phyloP scores from a whole-genome alignment of 2,888 invertebrate species.

The Stramonita haemastoma region DNA sequence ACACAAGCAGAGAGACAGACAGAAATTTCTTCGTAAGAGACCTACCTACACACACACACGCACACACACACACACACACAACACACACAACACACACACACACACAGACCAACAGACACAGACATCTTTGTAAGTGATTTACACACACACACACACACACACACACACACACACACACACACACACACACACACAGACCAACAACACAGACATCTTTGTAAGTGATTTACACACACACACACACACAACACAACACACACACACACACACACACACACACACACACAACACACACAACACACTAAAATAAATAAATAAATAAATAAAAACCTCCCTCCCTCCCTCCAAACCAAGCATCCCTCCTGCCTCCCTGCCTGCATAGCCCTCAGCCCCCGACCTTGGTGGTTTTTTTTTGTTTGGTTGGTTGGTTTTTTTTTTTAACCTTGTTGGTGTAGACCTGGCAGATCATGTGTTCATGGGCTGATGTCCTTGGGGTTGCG shows the following conservation, averaged over 20 bases:
- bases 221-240: not conserved
- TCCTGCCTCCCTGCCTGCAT: too few relatives aligned
- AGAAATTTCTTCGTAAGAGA: too few relatives aligned
- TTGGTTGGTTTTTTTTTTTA: too few relatives aligned
- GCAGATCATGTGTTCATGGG: conserved; percentile 89
- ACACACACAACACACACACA: not conserved
- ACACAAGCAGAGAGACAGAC: too few relatives aligned
- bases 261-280: not conserved
- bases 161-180: too few relatives aligned
- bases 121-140: too few relatives aligned
- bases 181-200: too few relatives aligned
- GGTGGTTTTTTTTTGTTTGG: too few relatives aligned
- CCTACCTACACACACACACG: not conserved
- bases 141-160: too few relatives aligned
- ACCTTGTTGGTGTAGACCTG: conserved; percentile 79
- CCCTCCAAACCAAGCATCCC: too few relatives aligned
- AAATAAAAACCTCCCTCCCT: not conserved
- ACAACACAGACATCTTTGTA: too few relatives aligned
- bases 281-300: not conserved
- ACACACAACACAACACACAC: not conserved
- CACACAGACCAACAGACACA: too few relatives aligned
- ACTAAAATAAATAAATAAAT: not conserved
- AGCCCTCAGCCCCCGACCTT: not conserved
- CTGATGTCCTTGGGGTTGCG: conserved; percentile 89
- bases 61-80: not conserved